Conservation (phyloP, 92 coral and sea anemone species). For the Epizoanthus scotinus region DNA sequence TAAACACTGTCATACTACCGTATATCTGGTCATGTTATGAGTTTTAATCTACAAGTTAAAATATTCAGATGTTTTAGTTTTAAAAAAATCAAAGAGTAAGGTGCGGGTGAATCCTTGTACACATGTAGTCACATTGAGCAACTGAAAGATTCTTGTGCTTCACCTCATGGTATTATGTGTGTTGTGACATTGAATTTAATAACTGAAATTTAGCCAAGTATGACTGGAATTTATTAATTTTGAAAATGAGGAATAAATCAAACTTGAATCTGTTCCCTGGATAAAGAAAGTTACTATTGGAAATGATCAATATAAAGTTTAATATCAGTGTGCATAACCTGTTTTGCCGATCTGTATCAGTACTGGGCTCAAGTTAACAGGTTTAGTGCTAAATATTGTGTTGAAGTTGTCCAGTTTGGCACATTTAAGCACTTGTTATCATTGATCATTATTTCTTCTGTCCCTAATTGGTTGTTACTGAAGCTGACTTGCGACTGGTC, state of each 20-base stretch:
- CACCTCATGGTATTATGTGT: not conserved
- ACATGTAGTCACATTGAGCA: too few species aligned
- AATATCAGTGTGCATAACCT: slow-evolving; percentile 4
- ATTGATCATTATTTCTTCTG: not conserved
- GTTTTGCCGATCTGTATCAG: not conserved
- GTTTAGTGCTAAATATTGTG: not conserved
- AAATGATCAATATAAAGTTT: not conserved
- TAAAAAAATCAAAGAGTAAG: too few species aligned
- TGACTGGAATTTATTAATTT: slow-evolving; percentile 36
- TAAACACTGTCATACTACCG: too few species aligned
- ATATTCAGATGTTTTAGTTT: too few species aligned
- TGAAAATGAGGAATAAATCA: slow-evolving; percentile 40
- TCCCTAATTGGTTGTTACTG: slow-evolving; percentile 11
- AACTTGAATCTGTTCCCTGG: slow-evolving; percentile 16
- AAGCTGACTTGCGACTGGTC: not conserved
- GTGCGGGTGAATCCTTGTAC: too few species aligned
- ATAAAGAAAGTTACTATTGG: not conserved
- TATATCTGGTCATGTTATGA: too few species aligned
- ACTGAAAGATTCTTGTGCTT: not conserved
- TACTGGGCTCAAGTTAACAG: not conserved
- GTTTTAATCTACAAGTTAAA: too few species aligned
- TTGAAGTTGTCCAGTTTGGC: not conserved
- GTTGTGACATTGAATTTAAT: slow-evolving; percentile 10
- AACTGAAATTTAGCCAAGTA: slow-evolving; percentile 20
- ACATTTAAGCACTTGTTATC: slow-evolving; percentile 18